Base-by-base conservation (phyloP, 2,113 vertebrate species). In the Pardalotus punctatus region DNA sequence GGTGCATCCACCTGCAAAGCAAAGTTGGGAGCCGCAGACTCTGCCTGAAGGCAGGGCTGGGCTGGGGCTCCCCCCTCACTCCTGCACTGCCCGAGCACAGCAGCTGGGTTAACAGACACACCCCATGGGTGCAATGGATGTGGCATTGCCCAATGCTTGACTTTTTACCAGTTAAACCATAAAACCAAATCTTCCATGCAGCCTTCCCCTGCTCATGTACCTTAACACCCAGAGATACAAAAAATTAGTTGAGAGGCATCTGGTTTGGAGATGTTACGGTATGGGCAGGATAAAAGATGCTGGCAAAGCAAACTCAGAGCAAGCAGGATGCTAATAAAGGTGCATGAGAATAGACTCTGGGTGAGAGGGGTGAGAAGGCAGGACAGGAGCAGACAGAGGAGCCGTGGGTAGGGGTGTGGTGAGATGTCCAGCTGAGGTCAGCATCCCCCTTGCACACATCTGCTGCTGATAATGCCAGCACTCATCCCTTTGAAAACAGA, bases 1-100 rank as follows among this genome's bases (percentile, higher is more conserved):
- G 21, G 57, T 2, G 4, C 35, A 36, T 51, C 56, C 94, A 72
- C 65, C 97, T 98, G 96, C 64, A 97, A 97, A 91, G 50, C 33
- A 53, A 85, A 73, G 51, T 48, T 77, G 42, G 89, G 81, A 93
- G 66, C 65, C 2, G 5, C 92, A 93, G 95, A 83, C 42, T 23
- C 62, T 2, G 8, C 88, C 58, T 1, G 2, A 64, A 48, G 62
- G 70, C 73, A 76, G 66, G 43, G 62, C 70, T 57, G 78, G 62
- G 36, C n/a, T 71, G 0, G 2, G 36, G 25, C 11, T 81, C 31
- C n/a, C 78, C 17, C 11, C 31, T 73, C 29, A 6, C 29, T 69
- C 51, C 72, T 45, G 56, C 33, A n/a, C 5, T 4, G 36, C n/a
- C 61, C 1, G 1, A 31, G 25, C 42, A 8, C 0, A 2, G 29